Conservation (phyloP, 2,113 vertebrate species). For the Rhea pennata region DNA sequence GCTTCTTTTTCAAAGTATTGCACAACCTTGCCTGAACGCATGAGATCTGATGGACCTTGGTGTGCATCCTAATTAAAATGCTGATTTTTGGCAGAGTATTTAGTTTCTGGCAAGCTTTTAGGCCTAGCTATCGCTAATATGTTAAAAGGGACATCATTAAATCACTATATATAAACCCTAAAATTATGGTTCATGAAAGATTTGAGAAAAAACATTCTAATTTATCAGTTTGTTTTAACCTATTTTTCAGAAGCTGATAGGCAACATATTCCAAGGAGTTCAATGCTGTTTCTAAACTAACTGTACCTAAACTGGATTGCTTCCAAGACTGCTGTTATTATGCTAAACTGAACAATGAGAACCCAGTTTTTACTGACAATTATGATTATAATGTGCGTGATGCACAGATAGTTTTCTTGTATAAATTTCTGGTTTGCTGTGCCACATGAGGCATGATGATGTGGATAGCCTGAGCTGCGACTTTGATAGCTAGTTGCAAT, state of each 20-base stretch:
- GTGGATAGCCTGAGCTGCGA: not conserved
- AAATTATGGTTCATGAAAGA: not conserved
- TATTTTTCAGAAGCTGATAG: not conserved
- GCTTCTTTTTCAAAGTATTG: not conserved
- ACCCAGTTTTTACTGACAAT: conserved; percentile 21
- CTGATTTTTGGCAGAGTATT: not conserved
- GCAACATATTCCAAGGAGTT: not conserved
- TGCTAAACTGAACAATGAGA: not conserved
- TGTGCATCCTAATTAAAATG: not conserved
- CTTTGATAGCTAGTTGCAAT: not conserved
- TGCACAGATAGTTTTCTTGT: not conserved
- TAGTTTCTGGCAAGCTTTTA: not conserved
- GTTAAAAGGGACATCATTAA: not conserved
- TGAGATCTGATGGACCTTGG: not conserved
- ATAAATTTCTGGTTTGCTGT: not conserved
- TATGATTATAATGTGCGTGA: conserved; percentile 28
- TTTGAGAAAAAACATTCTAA: not conserved
- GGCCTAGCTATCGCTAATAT: not conserved
- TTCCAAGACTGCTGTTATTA: conserved; percentile 10
- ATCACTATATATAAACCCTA: not conserved
- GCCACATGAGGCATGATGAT: not conserved
- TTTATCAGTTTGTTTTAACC: not conserved
- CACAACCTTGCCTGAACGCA: not conserved
- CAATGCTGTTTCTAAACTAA: conserved; percentile 14
- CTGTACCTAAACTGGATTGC: not conserved